Evolutionary conservation across 2,113 vertebrate species (phyloP), one percentile per base, ranked within the genome.

Genomic region (Upupa epops): DNA sequence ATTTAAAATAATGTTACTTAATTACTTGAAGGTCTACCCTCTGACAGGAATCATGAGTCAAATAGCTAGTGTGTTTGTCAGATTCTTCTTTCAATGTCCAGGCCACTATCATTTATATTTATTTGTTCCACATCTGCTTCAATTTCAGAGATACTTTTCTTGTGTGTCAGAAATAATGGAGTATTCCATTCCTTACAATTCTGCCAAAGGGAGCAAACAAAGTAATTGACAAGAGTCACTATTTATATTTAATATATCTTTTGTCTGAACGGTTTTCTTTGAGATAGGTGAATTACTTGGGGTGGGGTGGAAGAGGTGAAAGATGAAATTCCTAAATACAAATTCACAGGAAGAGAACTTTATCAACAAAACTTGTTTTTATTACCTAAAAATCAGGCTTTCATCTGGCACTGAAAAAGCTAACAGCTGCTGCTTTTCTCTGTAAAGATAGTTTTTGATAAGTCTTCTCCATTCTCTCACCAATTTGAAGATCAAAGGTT

Each of bases 81-180:
- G 34, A 86, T 63, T 89, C 86, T 45, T 80, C 29, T 56, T 71
- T 73, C 64, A 74, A 59, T 74, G n/a, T 63, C 83, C 74, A 77
- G 89, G 68, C 81, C 86, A 59, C 81, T 74, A 88, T 69, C 46
- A 80, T 59, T 92, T 92, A 52, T 83, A 89, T 65, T 96, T 84
- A 87, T 74, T 94, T 93, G 79, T 95, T 91, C 90, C 95, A 91
- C 88, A 91, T 88, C 66, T 93, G 86, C 66, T 76, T 60, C 49
- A 90, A 93, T 90, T 92, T 95, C 81, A 93, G 86, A 92, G 68
- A 89, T 92, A 74, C 64, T 70, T 94, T 91, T 87, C 81, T 79
- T 36, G 34, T 93, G 88, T 90, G 89, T 94, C 83, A 95, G 89
- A 91, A 93, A 91, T 87, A 90, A 94, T 71, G 84, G 78, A 85